Percentiles rank a stretch among this genome's conserved stretches.
Evolutionary conservation across 1,140 invertebrate species (phyloP).

Genomic region (Pseudomyrmex pallidus): DNA sequence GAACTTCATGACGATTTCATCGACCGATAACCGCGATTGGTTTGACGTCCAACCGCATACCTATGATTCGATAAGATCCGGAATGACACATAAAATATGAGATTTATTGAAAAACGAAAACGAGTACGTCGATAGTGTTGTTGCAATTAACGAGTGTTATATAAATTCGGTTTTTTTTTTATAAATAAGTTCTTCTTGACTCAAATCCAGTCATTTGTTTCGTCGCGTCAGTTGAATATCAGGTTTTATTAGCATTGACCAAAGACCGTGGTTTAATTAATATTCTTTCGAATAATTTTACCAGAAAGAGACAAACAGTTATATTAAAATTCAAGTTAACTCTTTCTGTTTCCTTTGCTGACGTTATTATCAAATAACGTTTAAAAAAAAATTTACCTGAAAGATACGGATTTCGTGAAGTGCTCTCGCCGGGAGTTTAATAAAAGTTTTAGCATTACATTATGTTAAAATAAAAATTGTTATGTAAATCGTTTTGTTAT

Average conservation of each 20-base stretch:
- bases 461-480: slow-evolving; percentile 1
- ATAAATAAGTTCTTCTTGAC: slow-evolving; percentile 13
- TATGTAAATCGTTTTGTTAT: background rate
- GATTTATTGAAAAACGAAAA: slow-evolving; percentile 30
- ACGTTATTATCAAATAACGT: background rate
- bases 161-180: background rate
- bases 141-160: slow-evolving; percentile 27
- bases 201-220: background rate
- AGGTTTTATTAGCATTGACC: background rate
- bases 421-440: background rate
- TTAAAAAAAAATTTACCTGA: slow-evolving; percentile 25
- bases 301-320: background rate
- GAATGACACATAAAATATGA: slow-evolving; percentile 62
- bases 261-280: slow-evolving; percentile 12
- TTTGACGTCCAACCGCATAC: slow-evolving; percentile 68
- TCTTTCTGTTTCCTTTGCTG: too few species aligned
- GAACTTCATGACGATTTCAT: slow-evolving; percentile 75
- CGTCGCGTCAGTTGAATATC: background rate
- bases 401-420: slow-evolving; percentile 1
- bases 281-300: slow-evolving; percentile 7
- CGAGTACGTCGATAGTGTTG: background rate
- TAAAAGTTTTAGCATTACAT: background rate
- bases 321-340: slow-evolving; percentile 20
- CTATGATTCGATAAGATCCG: slow-evolving; percentile 71
- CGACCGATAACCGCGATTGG: slow-evolving; percentile 72